Conservation (phyloP, 2,113 vertebrate species). For the Chelonoidis abingdonii region DNA sequence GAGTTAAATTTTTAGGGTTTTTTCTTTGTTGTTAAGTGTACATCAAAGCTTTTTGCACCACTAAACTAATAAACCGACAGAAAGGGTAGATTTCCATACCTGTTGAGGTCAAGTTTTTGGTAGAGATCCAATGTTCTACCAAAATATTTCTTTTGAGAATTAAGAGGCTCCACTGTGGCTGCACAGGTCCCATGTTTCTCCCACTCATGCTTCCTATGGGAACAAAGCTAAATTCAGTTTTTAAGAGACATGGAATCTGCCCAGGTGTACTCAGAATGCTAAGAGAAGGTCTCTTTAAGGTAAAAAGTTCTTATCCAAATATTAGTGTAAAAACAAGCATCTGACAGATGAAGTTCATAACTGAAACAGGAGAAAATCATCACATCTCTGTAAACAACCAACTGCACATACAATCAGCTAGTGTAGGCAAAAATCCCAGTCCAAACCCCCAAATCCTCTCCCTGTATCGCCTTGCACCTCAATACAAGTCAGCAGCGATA, state of each 20-base stretch:
- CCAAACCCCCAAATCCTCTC: not conserved
- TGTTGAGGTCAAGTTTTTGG: slow-evolving; percentile 70
- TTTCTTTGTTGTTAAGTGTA: not conserved
- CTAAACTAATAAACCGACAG: not conserved
- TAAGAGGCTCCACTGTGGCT: slow-evolving; percentile 70
- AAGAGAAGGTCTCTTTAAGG: not conserved
- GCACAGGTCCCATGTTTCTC: slow-evolving; percentile 85
- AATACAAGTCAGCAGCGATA: not conserved
- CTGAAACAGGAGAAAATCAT: not conserved
- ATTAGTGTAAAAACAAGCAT: not conserved
- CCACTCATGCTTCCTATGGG: slow-evolving; percentile 83
- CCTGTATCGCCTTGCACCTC: not conserved
- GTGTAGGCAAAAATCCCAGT: not conserved
- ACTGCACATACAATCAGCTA: not conserved
- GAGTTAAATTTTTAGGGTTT: not conserved
- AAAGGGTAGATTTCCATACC: not conserved
- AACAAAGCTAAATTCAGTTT: slow-evolving; percentile 12
- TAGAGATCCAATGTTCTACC: slow-evolving; percentile 79
- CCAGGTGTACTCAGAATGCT: not conserved
- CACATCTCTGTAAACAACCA: not conserved
- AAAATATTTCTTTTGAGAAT: slow-evolving; percentile 83
- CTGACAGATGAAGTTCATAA: not conserved
- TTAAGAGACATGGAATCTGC: not conserved
- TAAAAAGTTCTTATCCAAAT: not conserved
- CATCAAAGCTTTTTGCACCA: not conserved